Conservation (phyloP, 2,888 invertebrate species). For the Diogma glabrata region DNA sequence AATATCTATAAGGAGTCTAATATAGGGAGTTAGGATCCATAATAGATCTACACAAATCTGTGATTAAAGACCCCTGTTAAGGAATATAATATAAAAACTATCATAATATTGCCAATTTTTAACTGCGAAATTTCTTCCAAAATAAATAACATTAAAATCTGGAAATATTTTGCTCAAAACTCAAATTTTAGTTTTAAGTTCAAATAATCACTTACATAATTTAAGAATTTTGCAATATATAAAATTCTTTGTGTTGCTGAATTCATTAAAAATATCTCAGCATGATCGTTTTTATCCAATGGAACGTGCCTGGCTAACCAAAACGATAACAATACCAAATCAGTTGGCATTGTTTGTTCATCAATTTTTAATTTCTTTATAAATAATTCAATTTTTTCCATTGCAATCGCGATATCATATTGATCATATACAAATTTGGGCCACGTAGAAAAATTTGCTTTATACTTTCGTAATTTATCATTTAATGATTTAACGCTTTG, state of each 20-base stretch:
- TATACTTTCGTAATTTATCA: slow-evolving; percentile 29
- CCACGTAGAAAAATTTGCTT: slow-evolving; percentile 48
- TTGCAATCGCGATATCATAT: slow-evolving; percentile 42
- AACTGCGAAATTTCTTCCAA: too few relatives aligned
- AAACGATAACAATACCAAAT: slow-evolving; percentile 60
- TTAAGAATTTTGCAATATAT: slow-evolving; percentile 30
- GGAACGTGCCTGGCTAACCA: slow-evolving; percentile 72
- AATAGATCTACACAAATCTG: too few relatives aligned
- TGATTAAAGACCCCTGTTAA: too few relatives aligned
- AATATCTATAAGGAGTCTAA: too few relatives aligned
- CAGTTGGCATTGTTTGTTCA: slow-evolving; percentile 45
- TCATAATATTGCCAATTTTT: too few relatives aligned
- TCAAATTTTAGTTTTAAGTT: too few relatives aligned
- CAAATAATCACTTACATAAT: slow-evolving; percentile 26
- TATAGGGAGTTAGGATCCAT: too few relatives aligned
- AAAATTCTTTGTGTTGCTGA: slow-evolving; percentile 54
- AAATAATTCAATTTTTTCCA: slow-evolving; percentile 33
- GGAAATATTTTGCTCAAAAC: too few relatives aligned
- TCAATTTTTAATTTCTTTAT: slow-evolving; percentile 29
- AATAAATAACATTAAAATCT: too few relatives aligned
- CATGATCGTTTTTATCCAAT: slow-evolving; percentile 49
- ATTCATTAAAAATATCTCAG: slow-evolving; percentile 51
- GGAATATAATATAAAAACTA: too few relatives aligned
- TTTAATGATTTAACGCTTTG: slow-evolving; percentile 32
- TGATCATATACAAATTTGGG: slow-evolving; percentile 54